Percentiles rank a stretch among this genome's conserved stretches.
phyloP scores from a whole-genome alignment of 1,140 invertebrate genomes.

The Hesperophylax magnus region DNA sequence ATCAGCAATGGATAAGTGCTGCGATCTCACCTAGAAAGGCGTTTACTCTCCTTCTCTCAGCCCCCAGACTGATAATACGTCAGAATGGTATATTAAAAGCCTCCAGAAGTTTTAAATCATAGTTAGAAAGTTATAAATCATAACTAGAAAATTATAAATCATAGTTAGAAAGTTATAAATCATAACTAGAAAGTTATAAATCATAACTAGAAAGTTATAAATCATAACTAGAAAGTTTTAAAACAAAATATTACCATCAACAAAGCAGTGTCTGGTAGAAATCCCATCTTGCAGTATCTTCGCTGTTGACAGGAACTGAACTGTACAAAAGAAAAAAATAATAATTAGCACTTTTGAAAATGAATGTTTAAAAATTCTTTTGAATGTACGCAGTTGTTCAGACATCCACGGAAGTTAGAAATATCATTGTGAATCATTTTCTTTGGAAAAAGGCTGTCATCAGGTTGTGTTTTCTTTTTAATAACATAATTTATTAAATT shows the following conservation, averaged over 20 bases:
- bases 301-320: not conserved
- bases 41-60: slow-evolving; percentile 40
- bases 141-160: slow-evolving; percentile 13
- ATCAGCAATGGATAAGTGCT: slow-evolving; percentile 34
- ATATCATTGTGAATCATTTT: slow-evolving; percentile 38
- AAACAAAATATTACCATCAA: too few relatives aligned
- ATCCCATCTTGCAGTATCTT: too few relatives aligned
- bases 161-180: too few relatives aligned
- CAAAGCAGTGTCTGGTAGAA: too few relatives aligned
- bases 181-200: too few relatives aligned
- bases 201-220: too few relatives aligned
- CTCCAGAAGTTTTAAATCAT: slow-evolving; percentile 23
- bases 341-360: not conserved
- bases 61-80: slow-evolving; percentile 37
- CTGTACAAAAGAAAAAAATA: too few relatives aligned
- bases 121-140: too few relatives aligned
- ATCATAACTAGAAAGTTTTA: too few relatives aligned
- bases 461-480: not conserved
- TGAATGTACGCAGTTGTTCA: too few relatives aligned
- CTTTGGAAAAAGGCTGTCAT: slow-evolving; percentile 23
- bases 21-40: slow-evolving; percentile 53
- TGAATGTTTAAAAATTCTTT: not conserved
- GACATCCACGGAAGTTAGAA: slow-evolving; percentile 43
- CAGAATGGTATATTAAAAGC: slow-evolving; percentile 41
- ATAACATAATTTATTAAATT: not conserved